phyloP scores from a whole-genome alignment of 2,888 invertebrate species.

The Barypeithes pellucidus region DNA sequence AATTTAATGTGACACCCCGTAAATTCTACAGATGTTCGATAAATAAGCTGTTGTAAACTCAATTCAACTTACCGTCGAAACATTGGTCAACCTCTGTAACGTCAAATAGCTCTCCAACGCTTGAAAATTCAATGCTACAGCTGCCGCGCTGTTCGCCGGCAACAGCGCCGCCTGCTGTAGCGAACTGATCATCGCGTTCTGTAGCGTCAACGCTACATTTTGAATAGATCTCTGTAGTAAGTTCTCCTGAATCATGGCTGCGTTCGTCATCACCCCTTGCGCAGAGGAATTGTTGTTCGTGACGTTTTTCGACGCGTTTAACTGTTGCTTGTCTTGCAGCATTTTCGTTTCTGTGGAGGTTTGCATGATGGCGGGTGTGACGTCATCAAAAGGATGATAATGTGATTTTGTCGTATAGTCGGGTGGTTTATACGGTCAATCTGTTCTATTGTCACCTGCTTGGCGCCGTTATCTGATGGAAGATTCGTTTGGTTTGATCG shows the following conservation, averaged over 20 bases:
- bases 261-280: conserved; percentile 65
- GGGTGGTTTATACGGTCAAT: conserved; percentile 1
- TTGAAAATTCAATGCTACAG: conserved; percentile 88
- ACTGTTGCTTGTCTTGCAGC: conserved; percentile 57
- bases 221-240: conserved; percentile 76
- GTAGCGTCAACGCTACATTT: conserved; percentile 85
- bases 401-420: conserved; percentile 5
- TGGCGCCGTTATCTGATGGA: conserved; percentile 21
- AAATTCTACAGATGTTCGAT: too few species aligned
- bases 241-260: conserved; percentile 78
- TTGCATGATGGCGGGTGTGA: conserved; percentile 44
- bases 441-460: conserved; percentile 25
- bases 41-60: too few species aligned
- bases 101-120: conserved; percentile 90
- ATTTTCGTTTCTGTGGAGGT: conserved; percentile 53
- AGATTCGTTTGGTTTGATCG: not conserved
- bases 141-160: conserved; percentile 88
- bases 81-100: conserved; percentile 83
- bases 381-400: conserved; percentile 25
- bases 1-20: not conserved
- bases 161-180: conserved; percentile 87
- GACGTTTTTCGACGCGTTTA: conserved; percentile 20
- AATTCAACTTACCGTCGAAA: conserved; percentile 69
- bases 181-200: conserved; percentile 89
- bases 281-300: not conserved